Evolutionary conservation across 2,888 invertebrate genomes (phyloP).

Genomic region (Adineta ricciae): DNA sequence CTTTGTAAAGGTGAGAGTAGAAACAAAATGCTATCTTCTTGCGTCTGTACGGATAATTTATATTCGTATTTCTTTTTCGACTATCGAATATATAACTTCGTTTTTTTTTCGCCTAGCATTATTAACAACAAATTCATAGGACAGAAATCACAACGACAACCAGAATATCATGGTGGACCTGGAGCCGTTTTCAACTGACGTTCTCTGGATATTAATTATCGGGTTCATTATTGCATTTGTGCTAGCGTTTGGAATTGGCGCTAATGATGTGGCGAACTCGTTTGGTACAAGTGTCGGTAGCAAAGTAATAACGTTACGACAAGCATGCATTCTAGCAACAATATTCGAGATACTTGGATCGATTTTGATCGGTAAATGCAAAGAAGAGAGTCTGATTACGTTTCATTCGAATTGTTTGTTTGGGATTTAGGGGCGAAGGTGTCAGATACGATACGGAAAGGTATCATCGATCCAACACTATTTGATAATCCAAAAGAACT

Average conservation of each 20-base stretch:
- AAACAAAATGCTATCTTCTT: neutral
- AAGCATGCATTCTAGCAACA: constrained; percentile 89
- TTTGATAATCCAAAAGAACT: constrained; percentile 66
- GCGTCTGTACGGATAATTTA: neutral
- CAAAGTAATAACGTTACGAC: constrained; percentile 78
- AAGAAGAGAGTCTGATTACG: neutral
- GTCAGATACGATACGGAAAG: constrained; percentile 95
- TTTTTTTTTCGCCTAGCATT: neutral
- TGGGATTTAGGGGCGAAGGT: constrained; percentile 65
- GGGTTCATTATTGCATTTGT: constrained; percentile 89
- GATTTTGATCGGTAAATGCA: constrained; percentile 68
- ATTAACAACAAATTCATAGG: neutral
- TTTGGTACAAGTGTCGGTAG: constrained; percentile 97
- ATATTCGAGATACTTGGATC: constrained; percentile 92
- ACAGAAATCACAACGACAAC: neutral
- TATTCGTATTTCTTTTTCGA: neutral
- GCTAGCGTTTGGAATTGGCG: constrained; percentile 93
- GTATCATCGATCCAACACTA: constrained; percentile 75
- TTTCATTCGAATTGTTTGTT: neutral
- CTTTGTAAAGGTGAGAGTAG: constrained; percentile 3
- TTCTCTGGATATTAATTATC: constrained; percentile 56
- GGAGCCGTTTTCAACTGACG: neutral
- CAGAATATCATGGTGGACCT: neutral
- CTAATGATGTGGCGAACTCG: constrained; percentile 96
- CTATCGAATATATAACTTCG: neutral